Conservation (phyloP, 2,888 invertebrate genomes). For the Eremobia ochroleuca region DNA sequence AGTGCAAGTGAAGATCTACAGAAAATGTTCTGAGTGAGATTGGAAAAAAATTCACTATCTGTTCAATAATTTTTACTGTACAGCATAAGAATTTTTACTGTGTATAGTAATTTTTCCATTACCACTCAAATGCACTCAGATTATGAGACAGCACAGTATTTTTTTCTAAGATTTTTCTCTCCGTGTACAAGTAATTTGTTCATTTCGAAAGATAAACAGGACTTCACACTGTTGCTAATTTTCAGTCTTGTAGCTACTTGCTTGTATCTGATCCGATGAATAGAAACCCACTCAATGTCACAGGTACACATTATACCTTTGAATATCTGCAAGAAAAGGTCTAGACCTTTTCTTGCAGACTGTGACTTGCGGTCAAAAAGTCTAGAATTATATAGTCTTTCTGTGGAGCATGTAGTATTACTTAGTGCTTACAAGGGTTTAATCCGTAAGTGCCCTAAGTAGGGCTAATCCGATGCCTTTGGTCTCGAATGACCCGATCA, state of each 20-base stretch:
- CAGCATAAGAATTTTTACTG: no score
- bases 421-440: constrained; percentile 62
- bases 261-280: constrained; percentile 1
- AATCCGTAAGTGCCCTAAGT: constrained; percentile 53
- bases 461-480: constrained; percentile 53
- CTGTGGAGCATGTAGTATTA: constrained; percentile 49
- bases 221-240: not conserved
- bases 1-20: no score
- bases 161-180: no score
- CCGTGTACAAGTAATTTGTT: no score
- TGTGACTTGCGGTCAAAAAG: constrained; percentile 40
- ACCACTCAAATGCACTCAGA: no score
- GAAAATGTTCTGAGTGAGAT: no score
- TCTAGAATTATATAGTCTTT: constrained; percentile 40
- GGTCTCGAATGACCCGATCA: constrained; percentile 60
- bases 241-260: not conserved
- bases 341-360: no score
- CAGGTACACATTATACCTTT: constrained; percentile 12
- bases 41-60: no score
- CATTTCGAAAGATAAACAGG: not conserved
- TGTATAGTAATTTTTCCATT: no score
- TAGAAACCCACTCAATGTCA: constrained; percentile 25
- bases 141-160: no score
- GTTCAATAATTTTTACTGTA: no score
- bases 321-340: constrained; percentile 33